Percentiles rank a stretch among this genome's conserved stretches.
These are phyloP conservation scores for Scaptomyza reducta DNA, from an alignment of 2,888 invertebrate species.

Conservation along the genomic window DNA sequence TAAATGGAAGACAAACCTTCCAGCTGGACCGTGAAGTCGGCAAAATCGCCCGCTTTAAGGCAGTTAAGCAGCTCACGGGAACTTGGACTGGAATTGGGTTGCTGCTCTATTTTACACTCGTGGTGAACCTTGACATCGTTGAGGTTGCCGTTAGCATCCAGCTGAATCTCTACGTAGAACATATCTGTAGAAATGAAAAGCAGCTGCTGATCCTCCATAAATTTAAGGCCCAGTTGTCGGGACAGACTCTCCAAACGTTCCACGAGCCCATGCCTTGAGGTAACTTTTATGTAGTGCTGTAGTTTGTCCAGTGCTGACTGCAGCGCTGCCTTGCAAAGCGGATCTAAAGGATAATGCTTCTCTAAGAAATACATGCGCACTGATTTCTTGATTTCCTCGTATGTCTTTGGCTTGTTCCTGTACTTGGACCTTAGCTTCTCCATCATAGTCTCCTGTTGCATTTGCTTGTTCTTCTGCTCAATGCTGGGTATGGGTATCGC, in stretches of 20 bases:
- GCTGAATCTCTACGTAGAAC: constrained; percentile 96
- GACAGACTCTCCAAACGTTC: constrained; percentile 96
- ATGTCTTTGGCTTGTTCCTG: constrained; percentile 92
- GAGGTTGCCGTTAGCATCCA: constrained; percentile 92
- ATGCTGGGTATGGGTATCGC: constrained; percentile 65
- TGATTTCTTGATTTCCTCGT: constrained; percentile 94
- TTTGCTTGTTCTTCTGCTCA: constrained; percentile 88
- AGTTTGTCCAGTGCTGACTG: constrained; percentile 96
- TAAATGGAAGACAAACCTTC: constrained; percentile 96
- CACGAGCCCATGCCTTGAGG: constrained; percentile 94
- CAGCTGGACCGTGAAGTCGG: constrained; percentile 95
- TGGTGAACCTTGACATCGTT: constrained; percentile 96
- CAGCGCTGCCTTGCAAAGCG: constrained; percentile 92
- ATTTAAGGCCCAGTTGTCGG: constrained; percentile 95
- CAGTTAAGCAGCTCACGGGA: constrained; percentile 91
- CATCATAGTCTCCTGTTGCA: constrained; percentile 95
- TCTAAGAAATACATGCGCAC: constrained; percentile 94
- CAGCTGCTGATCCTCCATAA: constrained; percentile 92
- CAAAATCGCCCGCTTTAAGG: constrained; percentile 93
- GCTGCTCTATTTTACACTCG: constrained; percentile 92
- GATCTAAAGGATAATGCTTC: constrained; percentile 94
- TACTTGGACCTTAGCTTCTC: constrained; percentile 93
- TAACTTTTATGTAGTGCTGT: constrained; percentile 97
- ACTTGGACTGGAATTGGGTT: constrained; percentile 87
- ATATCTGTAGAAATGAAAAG: constrained; percentile 97